Evolutionary conservation across 2,113 vertebrate species (phyloP).

Genomic region (Nesoenas mayeri): DNA sequence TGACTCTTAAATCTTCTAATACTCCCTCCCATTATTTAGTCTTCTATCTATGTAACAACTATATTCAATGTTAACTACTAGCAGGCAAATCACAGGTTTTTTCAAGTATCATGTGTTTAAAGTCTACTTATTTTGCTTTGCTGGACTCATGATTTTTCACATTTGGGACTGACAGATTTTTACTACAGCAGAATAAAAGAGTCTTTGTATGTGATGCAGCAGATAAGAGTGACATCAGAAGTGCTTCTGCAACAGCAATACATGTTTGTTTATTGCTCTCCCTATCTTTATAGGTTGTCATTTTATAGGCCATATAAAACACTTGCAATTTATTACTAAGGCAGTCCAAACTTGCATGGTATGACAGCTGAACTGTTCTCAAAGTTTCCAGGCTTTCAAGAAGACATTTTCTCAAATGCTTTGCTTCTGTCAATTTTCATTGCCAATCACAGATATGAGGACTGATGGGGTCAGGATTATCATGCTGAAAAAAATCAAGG

Average conservation of each 20-base stretch:
- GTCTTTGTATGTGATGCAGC: neutral
- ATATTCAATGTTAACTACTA: neutral
- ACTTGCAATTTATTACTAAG: neutral
- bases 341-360: neutral
- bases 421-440: neutral
- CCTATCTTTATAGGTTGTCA: neutral
- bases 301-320: neutral
- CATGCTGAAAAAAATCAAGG: neutral
- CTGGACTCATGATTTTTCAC: neutral
- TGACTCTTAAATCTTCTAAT: neutral
- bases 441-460: neutral
- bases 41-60: neutral
- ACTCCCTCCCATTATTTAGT: neutral
- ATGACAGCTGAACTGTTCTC: neutral
- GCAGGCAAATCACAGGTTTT: neutral
- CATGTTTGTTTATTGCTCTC: neutral
- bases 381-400: neutral
- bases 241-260: neutral
- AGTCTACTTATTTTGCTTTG: neutral
- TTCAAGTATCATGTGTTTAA: neutral
- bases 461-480: neutral
- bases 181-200: neutral
- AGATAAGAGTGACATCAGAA: neutral
- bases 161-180: neutral
- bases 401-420: neutral